Conservation (phyloP, 1,140 invertebrate genomes). For the Orchesella cincta region DNA sequence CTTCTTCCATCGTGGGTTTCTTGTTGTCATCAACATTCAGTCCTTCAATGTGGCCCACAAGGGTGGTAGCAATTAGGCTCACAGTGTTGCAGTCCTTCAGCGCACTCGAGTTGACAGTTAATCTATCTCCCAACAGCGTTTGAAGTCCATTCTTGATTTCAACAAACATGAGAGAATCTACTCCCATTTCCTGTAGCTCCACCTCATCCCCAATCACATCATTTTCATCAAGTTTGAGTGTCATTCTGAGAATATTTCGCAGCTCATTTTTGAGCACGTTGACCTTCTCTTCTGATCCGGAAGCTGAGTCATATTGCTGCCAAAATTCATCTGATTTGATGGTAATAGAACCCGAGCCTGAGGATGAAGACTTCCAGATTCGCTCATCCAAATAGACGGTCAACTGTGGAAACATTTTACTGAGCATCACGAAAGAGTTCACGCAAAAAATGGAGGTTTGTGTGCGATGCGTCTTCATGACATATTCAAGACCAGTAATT, state of each 20-base stretch:
- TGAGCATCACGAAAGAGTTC: not conserved
- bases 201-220: not conserved
- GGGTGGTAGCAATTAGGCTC: not conserved
- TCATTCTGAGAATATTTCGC: not conserved
- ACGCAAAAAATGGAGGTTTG: not conserved
- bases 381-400: not conserved
- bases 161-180: conserved; percentile 13
- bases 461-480: not conserved
- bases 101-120: not conserved
- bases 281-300: not conserved
- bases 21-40: not conserved
- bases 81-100: not conserved
- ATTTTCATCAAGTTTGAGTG: not conserved
- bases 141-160: conserved; percentile 11
- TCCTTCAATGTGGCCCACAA: not conserved
- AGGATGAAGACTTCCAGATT: not conserved
- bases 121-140: not conserved
- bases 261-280: not conserved
- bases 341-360: not conserved
- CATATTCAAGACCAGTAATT: not conserved
- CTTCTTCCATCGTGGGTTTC: not conserved
- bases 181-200: conserved; percentile 7
- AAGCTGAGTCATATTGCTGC: not conserved
- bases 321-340: conserved; percentile 9
- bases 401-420: not conserved